phyloP scores from a whole-genome alignment of 2,113 vertebrate genomes.

The Acrocephalus kingi region DNA sequence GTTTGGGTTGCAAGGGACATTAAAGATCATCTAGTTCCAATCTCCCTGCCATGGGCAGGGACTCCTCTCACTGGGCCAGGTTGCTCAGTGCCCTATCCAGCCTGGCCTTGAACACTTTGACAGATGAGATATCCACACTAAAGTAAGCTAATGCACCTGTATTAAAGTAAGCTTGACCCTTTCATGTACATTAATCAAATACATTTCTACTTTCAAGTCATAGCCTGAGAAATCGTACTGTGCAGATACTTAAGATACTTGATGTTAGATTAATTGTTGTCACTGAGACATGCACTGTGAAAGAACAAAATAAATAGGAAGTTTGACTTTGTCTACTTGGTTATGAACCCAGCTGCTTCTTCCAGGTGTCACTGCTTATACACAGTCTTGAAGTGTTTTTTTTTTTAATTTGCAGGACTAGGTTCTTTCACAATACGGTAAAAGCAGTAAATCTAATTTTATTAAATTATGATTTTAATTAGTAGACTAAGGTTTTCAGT shows the following conservation, averaged over 20 bases:
- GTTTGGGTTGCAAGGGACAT: not conserved
- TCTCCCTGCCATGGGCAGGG: no score
- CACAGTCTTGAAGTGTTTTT: not conserved
- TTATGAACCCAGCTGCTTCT: not conserved
- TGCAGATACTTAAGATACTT: not conserved
- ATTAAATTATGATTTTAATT: not conserved
- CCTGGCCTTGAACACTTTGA: not conserved
- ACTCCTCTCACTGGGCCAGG: not conserved
- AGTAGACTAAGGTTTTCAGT: not conserved
- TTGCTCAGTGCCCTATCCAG: not conserved
- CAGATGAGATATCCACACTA: not conserved
- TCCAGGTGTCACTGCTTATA: not conserved
- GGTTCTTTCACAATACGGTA: not conserved
- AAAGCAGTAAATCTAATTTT: not conserved
- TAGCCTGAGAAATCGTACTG: not conserved
- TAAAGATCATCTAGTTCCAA: not conserved
- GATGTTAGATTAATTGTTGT: not conserved
- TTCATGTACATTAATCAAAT: not conserved
- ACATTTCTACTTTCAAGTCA: not conserved
- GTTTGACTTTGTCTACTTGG: not conserved
- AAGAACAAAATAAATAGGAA: not conserved
- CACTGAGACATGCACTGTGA: not conserved
- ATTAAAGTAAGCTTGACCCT: not conserved
- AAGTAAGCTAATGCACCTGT: not conserved
- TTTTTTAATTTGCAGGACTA: not conserved